Conservation (phyloP, 2,797 vertebrate species). For the Acanthornis magna region DNA sequence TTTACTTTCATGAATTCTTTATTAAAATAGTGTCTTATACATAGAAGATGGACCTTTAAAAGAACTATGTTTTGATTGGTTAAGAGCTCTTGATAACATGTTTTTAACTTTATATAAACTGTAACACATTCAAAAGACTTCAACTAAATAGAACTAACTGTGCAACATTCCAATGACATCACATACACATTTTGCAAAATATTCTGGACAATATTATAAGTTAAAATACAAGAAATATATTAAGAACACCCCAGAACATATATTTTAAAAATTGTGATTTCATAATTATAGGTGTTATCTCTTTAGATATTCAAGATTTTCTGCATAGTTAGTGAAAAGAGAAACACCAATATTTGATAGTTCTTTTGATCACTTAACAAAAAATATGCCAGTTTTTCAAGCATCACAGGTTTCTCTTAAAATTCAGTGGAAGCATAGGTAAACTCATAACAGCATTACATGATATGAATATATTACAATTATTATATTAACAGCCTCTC, state of each 20-base stretch:
- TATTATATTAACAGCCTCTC: slow-evolving; percentile 1
- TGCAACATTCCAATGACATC: background rate
- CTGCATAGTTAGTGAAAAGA: background rate
- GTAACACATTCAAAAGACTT: background rate
- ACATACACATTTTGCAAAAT: background rate
- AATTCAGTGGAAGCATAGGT: slow-evolving; percentile 2
- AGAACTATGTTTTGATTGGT: background rate
- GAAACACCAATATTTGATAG: background rate
- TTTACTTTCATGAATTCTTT: background rate
- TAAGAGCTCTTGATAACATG: background rate
- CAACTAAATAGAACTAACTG: background rate
- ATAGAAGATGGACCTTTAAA: background rate
- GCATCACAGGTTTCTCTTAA: background rate
- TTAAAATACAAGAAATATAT: background rate
- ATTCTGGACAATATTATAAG: background rate
- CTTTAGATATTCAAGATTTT: background rate
- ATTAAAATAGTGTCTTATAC: background rate
- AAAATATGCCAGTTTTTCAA: background rate
- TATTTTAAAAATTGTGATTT: background rate
- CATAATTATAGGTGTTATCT: background rate
- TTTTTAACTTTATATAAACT: background rate
- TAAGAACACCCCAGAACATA: background rate
- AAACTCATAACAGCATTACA: slow-evolving; percentile 8
- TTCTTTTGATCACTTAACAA: background rate
- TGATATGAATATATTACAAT: slow-evolving; percentile 13